Evolutionary conservation across 2,797 vertebrate species (phyloP), one percentile per base, ranked within the genome.

Genomic region (Acridotheres tristis): DNA sequence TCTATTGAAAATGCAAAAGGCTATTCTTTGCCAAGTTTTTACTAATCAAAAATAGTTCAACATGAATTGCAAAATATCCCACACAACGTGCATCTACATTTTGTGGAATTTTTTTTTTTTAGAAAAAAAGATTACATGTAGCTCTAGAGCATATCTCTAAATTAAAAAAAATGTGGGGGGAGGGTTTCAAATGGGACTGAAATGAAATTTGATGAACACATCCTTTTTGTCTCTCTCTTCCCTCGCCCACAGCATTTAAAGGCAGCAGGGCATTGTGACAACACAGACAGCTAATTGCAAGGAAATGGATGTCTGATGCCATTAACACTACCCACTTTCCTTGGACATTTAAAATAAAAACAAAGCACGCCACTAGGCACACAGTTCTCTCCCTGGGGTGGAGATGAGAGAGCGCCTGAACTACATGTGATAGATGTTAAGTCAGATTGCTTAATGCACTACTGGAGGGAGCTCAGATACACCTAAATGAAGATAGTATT

Each of bases 271-370:
- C 81, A 74, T 58, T 90, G 86, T 94, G 89, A 95, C 86, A 96
- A 95, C 72, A 85, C 61, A 95, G 90, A 90, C 94, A 96, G 90
- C 95, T 95, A 96, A 96, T 97, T 96, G 92, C 93, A 83, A 94
- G 93, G 90, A 97, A 96, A 96, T 93, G 81, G 86, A 96, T 94
- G 90, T 96, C 92, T 95, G 81, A 95, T 94, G 93, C 75, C 78
- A 87, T 95, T 97, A 94, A 89, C 89, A 82, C 75, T 87, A 74
- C 90, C 95, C 92, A 79, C 95, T 94, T 87, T 57, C 68, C 72
- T 80, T 93, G 85, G 88, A 88, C 88, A 94, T 94, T 94, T 95
- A 94, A 94, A 96, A 96, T 77, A 94, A 94, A 94, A 95, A 72
- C 81, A 95, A 96, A 96, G 71, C 92, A 95, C 0, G 5, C 95